Percentiles rank a stretch among this genome's conserved stretches.
Conservation (phyloP, 1,140 invertebrate species). For the Camponotus floridanus region DNA sequence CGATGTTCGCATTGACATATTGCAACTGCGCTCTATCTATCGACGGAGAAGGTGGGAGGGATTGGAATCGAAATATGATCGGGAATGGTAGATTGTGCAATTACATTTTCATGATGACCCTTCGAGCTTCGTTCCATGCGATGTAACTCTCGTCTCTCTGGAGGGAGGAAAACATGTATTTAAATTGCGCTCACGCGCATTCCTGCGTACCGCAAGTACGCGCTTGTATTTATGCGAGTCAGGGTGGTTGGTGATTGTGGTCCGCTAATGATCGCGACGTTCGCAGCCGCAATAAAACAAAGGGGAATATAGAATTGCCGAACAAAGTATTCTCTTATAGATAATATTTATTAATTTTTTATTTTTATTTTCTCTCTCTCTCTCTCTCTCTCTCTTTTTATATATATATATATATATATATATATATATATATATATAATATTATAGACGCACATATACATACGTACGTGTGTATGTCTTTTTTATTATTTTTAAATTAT, state of each 20-base stretch:
- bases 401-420: neutral
- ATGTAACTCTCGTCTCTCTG: neutral
- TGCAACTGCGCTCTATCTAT: conserved; percentile 9
- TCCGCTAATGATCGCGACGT: conserved; percentile 17
- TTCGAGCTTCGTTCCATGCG: conserved; percentile 21
- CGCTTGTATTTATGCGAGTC: conserved; percentile 18
- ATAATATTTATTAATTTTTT: conserved; percentile 20
- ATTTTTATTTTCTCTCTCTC: neutral
- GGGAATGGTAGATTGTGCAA: conserved; percentile 54
- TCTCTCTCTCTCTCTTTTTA: too few relatives aligned
- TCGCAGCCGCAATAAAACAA: conserved; percentile 16
- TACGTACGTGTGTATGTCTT: neutral
- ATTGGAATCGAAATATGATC: neutral
- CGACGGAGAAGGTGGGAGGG: neutral
- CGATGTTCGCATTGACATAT: conserved; percentile 64
- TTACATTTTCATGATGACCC: conserved; percentile 67
- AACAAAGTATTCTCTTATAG: neutral
- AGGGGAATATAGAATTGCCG: too few relatives aligned
- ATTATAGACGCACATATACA: too few relatives aligned
- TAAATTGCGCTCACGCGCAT: conserved; percentile 65
- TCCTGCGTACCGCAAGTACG: conserved; percentile 29
- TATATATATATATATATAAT: neutral
- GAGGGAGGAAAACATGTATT: conserved; percentile 41
- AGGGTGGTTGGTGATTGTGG: neutral
- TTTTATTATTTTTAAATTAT: neutral